Evolutionary conservation across 2,888 invertebrate species (phyloP).

Genomic region (Caenorhabditis sinica): DNA sequence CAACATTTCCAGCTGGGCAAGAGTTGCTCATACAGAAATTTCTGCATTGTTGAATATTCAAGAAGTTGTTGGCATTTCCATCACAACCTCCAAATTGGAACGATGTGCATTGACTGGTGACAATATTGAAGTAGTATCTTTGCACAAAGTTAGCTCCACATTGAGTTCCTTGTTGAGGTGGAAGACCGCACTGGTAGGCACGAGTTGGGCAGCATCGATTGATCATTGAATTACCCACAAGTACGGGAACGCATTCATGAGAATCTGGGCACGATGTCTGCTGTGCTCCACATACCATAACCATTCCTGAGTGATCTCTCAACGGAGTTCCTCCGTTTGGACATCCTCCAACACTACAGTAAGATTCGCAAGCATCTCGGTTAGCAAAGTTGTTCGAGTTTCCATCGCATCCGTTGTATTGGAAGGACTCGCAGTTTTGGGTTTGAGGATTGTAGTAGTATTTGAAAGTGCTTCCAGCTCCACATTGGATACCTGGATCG

Average conservation of each 20-base stretch:
- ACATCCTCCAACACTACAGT: constrained; percentile 79
- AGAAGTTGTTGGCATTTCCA: constrained; percentile 79
- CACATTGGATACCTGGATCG: constrained; percentile 76
- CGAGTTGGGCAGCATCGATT: constrained; percentile 77
- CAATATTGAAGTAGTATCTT: constrained; percentile 81
- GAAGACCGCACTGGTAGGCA: constrained; percentile 76
- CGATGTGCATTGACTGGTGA: constrained; percentile 77
- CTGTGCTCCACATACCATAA: constrained; percentile 70
- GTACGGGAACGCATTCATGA: constrained; percentile 76
- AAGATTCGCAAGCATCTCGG: constrained; percentile 74
- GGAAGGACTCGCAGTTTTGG: constrained; percentile 74
- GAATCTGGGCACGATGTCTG: constrained; percentile 70
- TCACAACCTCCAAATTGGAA: constrained; percentile 81
- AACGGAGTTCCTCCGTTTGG: constrained; percentile 77
- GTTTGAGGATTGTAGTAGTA: constrained; percentile 77
- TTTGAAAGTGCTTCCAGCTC: constrained; percentile 75
- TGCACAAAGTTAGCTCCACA: constrained; percentile 66
- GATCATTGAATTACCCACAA: constrained; percentile 69
- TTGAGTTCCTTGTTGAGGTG: constrained; percentile 76
- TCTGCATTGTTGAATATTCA: constrained; percentile 76
- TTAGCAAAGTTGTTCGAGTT: constrained; percentile 79
- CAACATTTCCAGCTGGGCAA: constrained; percentile 76
- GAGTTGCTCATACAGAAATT: constrained; percentile 76
- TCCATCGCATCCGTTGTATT: constrained; percentile 73
- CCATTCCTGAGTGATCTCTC: constrained; percentile 72